These are phyloP conservation scores for Cheilosia soror DNA, from an alignment of 2,888 invertebrate species.

Conservation along the genomic window DNA sequence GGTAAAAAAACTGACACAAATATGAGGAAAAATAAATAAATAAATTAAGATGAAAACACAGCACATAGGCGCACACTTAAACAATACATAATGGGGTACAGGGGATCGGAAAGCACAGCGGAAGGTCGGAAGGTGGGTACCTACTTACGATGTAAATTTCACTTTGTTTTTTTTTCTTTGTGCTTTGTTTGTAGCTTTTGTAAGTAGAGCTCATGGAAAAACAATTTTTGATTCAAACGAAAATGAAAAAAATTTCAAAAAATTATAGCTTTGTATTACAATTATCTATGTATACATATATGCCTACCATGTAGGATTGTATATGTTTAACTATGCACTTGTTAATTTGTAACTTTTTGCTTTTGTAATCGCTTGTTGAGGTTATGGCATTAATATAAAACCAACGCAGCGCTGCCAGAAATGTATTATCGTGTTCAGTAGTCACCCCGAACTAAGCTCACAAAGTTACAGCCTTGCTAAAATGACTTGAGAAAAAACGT, in stretches of 20 bases:
- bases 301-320: too few relatives aligned
- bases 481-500: too few relatives aligned
- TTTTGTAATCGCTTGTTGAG: too few relatives aligned
- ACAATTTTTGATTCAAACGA: conserved; percentile 11
- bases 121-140: conserved; percentile 21
- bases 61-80: neutral
- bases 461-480: too few relatives aligned
- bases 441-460: too few relatives aligned
- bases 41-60: neutral
- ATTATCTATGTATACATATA: too few relatives aligned
- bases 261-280: neutral
- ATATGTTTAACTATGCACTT: too few relatives aligned
- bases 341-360: too few relatives aligned
- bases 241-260: neutral
- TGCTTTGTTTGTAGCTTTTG: conserved; percentile 8
- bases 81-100: neutral
- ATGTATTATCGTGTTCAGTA: too few relatives aligned
- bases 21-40: conserved; percentile 32
- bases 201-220: conserved; percentile 45
- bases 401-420: too few relatives aligned
- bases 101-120: neutral
- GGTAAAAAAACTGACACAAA: conserved; percentile 44
- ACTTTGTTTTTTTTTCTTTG: conserved; percentile 8
- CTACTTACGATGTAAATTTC: conserved; percentile 48
- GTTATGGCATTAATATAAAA: too few relatives aligned